These are phyloP conservation scores for Mylabris phalerata DNA, from an alignment of 1,140 invertebrate genomes.

Conservation along the genomic window DNA sequence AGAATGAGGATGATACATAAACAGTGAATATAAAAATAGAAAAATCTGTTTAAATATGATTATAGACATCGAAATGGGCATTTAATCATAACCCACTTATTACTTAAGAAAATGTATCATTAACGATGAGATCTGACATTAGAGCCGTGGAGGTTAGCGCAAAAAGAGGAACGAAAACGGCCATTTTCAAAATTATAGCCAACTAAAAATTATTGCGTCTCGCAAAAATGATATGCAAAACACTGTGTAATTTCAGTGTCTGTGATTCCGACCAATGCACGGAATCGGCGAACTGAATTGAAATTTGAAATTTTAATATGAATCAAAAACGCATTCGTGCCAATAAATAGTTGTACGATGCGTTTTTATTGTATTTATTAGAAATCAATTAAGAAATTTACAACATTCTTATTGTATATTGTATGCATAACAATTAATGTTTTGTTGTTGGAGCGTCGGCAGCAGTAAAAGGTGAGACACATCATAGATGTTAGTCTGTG, in stretches of 20 bases:
- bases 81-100: slow-evolving; percentile 25
- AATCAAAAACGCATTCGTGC: slow-evolving; percentile 36
- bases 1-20: not conserved
- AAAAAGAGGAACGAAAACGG: slow-evolving; percentile 22
- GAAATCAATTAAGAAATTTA: too few relatives aligned
- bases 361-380: slow-evolving; percentile 18
- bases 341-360: slow-evolving; percentile 30
- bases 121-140: slow-evolving; percentile 24
- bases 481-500: slow-evolving; percentile 4
- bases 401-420: too few relatives aligned
- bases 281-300: slow-evolving; percentile 18
- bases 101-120: slow-evolving; percentile 26
- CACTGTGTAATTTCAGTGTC: slow-evolving; percentile 37
- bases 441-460: slow-evolving; percentile 5
- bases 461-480: slow-evolving; percentile 9
- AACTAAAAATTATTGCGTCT: slow-evolving; percentile 37
- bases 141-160: slow-evolving; percentile 21
- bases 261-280: slow-evolving; percentile 34
- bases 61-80: slow-evolving; percentile 18
- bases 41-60: slow-evolving; percentile 16
- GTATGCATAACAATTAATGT: too few relatives aligned
- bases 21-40: slow-evolving; percentile 10
- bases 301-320: slow-evolving; percentile 38
- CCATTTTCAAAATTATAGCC: slow-evolving; percentile 36
- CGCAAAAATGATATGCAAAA: slow-evolving; percentile 41